phyloP scores from a whole-genome alignment of 2,797 vertebrate genomes.

The Labroides dimidiatus region DNA sequence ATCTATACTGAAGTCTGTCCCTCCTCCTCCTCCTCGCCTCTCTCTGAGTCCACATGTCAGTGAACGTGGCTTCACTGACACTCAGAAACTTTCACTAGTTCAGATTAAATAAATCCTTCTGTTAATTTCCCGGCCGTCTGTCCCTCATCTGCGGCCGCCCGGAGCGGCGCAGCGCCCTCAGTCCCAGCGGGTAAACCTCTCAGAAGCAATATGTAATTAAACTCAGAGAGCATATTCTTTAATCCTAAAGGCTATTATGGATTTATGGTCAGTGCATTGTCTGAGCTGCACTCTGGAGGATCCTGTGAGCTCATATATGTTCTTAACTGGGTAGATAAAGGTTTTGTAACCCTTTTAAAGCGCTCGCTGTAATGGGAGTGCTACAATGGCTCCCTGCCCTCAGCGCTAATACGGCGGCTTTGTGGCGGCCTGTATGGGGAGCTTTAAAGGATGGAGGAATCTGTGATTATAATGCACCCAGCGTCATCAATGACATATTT shows the following conservation, averaged over 20 bases:
- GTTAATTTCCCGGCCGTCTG: conserved; percentile 77
- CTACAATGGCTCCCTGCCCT: conserved; percentile 63
- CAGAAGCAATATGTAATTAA: conserved; percentile 87
- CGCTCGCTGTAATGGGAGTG: conserved; percentile 73
- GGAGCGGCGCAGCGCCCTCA: conserved; percentile 38
- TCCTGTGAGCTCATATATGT: conserved; percentile 69
- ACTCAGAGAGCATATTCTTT: conserved; percentile 85
- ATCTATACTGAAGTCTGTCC: not conserved
- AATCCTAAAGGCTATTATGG: conserved; percentile 88
- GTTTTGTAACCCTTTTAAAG: conserved; percentile 80
- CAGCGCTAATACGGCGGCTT: conserved; percentile 65
- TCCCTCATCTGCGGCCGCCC: conserved; percentile 62
- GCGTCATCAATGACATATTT: conserved; percentile 81
- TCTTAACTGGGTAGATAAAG: conserved; percentile 86
- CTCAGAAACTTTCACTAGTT: conserved; percentile 66
- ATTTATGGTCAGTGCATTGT: conserved; percentile 83
- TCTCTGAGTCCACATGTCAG: not conserved
- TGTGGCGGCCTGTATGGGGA: conserved; percentile 67
- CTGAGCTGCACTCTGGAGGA: conserved; percentile 71
- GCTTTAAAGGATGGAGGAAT: conserved; percentile 68
- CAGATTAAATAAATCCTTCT: conserved; percentile 77
- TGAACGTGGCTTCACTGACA: not conserved
- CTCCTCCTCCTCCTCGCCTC: too few relatives aligned
- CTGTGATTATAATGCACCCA: conserved; percentile 78
- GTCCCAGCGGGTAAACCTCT: conserved; percentile 75